Evolutionary conservation across 2,888 invertebrate species (phyloP), one percentile per base, ranked within the genome.

Genomic region (Caenorhabditis panamensis): DNA sequence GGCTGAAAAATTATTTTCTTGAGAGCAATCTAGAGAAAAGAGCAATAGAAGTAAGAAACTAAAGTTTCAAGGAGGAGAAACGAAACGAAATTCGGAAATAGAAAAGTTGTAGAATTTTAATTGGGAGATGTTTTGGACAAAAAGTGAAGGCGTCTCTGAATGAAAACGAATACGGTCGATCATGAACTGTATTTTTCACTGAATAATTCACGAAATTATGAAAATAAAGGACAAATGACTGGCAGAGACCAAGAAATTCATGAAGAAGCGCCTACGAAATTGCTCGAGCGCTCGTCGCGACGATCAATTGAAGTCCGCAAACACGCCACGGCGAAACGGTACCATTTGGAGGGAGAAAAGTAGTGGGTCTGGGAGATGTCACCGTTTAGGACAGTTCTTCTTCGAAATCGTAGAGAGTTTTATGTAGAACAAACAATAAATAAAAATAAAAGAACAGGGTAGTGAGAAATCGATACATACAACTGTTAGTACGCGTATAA

Each of bases 291-390:
- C 54, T 36, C 54, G 41, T 18, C 31, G 47, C 56, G 47, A 18
- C 37, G 56, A 72, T 72, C 63, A 72, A 72, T 72, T 8, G 53
- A 28, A 63, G 72, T 63, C 26, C 63, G 72, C 63, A 72, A 72
- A 72, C 72, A 72, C 72, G 54, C 24, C 31, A 44, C 58, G 24
- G 72, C 24, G 63, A 22, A 63, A 54, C 9, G 41, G 63, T 54
- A 63, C 63, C 22, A 28, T 62, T 53, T 24, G 31, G 31, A 31
- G 31, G 4, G 31, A 6, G 49, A 44, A 44, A 44, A 44, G 44
- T 3, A 13, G 13, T 8, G 13, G 5, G n/a, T 9, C 4, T 31
- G 31, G 44, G 18, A 22, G 44, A 61, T 18, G 31, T 9, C 31
- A 31, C 31, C 31, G 31, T 9, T 31, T 31, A 6, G 31, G 5